Conservation (phyloP, 2,888 invertebrate genomes). For the Scaeva pyrastri region DNA sequence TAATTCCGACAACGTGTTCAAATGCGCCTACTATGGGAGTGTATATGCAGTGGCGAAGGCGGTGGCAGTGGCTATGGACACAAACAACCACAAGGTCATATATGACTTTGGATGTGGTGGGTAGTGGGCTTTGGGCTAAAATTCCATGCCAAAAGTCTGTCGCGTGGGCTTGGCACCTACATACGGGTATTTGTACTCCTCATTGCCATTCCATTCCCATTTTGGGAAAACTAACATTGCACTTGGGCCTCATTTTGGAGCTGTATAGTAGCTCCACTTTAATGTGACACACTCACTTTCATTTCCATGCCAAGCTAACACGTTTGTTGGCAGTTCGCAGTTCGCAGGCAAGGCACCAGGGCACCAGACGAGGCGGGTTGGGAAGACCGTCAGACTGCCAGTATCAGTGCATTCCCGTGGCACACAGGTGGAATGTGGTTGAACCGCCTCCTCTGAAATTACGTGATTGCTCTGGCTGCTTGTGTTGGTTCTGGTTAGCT, state of each 20-base stretch:
- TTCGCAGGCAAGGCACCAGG: constrained; percentile 12
- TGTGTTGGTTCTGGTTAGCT: constrained; percentile 23
- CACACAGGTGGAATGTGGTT: constrained; percentile 68
- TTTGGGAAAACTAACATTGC: constrained; percentile 42
- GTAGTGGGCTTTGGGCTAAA: neutral
- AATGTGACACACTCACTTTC: constrained; percentile 71
- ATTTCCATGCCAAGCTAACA: constrained; percentile 42
- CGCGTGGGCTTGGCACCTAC: constrained; percentile 50
- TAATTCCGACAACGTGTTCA: constrained; percentile 55
- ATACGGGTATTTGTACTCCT: neutral
- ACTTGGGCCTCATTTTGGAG: constrained; percentile 57
- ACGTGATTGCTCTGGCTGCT: constrained; percentile 13
- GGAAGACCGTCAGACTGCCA: neutral
- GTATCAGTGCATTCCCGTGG: constrained; percentile 47
- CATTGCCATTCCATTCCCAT: constrained; percentile 54
- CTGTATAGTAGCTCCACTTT: constrained; percentile 10
- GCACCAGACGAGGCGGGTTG: constrained; percentile 6
- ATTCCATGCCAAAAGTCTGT: constrained; percentile 40
- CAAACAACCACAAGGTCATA: constrained; percentile 56
- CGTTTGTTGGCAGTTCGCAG: neutral
- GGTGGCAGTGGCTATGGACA: neutral
- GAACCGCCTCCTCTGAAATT: constrained; percentile 62
- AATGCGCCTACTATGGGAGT: constrained; percentile 47
- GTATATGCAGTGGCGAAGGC: neutral
- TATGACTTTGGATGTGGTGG: neutral